phyloP scores from a whole-genome alignment of 2,797 vertebrate genomes.

The Gadopsis bispinosus region DNA sequence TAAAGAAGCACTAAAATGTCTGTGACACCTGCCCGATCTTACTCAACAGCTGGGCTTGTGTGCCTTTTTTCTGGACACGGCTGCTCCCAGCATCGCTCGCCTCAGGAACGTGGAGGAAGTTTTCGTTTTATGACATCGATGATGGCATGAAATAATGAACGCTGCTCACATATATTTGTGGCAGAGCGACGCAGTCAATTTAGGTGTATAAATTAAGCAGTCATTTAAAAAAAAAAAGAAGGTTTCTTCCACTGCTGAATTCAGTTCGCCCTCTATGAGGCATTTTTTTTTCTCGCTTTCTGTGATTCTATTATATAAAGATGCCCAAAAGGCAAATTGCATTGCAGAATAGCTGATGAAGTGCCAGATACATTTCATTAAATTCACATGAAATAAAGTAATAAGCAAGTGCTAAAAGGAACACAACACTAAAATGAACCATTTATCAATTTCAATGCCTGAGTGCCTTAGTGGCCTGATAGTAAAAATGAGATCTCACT shows the following conservation, averaged over 20 bases:
- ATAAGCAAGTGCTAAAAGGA: constrained; percentile 76
- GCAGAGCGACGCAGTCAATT: constrained; percentile 36
- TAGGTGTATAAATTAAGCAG: constrained; percentile 34
- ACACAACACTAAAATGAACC: constrained; percentile 67
- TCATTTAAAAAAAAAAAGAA: constrained; percentile 41
- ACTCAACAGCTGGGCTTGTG: not conserved
- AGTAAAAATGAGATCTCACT: constrained; percentile 71
- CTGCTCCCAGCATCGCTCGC: not conserved
- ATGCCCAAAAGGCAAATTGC: constrained; percentile 79
- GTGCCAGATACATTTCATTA: constrained; percentile 84
- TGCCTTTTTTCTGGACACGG: not conserved
- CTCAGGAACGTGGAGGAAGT: not conserved
- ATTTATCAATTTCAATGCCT: constrained; percentile 77
- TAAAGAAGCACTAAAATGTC: constrained; percentile 28
- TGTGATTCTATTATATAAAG: constrained; percentile 73
- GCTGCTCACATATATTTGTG: constrained; percentile 31
- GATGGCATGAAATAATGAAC: constrained; percentile 26
- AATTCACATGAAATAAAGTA: constrained; percentile 80
- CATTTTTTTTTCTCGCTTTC: constrained; percentile 5
- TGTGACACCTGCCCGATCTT: not conserved
- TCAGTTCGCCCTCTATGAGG: constrained; percentile 55
- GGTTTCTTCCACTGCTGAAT: constrained; percentile 51
- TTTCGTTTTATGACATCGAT: constrained; percentile 15
- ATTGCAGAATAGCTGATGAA: constrained; percentile 78
- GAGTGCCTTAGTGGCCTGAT: constrained; percentile 57